Conservation (phyloP, 2,797 vertebrate genomes). For the Sebastes trivittatus region DNA sequence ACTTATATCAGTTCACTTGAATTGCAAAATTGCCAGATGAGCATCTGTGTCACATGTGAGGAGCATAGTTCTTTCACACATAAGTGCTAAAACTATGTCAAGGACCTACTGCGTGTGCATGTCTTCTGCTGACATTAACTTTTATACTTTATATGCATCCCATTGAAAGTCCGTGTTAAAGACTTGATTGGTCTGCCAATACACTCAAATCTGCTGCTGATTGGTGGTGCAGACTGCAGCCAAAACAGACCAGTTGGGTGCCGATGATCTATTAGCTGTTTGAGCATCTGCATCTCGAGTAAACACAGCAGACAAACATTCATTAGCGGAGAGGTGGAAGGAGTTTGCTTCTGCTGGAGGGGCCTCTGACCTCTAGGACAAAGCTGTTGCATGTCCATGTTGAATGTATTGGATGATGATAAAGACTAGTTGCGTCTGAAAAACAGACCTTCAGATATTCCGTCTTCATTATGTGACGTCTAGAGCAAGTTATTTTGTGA, state of each 20-base stretch:
- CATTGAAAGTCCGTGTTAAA: neutral
- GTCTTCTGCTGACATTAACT: neutral
- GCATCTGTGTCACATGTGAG: constrained; percentile 13
- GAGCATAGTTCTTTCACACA: neutral
- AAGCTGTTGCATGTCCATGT: neutral
- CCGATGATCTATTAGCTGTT: constrained; percentile 48
- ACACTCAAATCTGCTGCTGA: neutral
- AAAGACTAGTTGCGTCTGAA: neutral
- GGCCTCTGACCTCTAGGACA: constrained; percentile 19
- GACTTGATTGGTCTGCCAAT: neutral
- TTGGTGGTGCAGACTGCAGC: neutral
- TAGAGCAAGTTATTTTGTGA: neutral
- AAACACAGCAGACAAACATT: constrained; percentile 65
- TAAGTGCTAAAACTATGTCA: neutral
- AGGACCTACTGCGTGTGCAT: neutral
- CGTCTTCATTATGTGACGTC: neutral
- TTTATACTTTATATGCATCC: neutral
- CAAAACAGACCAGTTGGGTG: constrained; percentile 12
- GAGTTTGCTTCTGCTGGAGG: constrained; percentile 27
- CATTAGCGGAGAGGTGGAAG: constrained; percentile 72
- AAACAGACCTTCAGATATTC: constrained; percentile 1
- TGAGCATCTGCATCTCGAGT: constrained; percentile 36
- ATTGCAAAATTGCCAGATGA: neutral
- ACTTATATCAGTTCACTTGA: neutral
- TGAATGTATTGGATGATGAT: constrained; percentile 1